phyloP scores from a whole-genome alignment of 2,888 invertebrate species.

The Helobdella robusta region DNA sequence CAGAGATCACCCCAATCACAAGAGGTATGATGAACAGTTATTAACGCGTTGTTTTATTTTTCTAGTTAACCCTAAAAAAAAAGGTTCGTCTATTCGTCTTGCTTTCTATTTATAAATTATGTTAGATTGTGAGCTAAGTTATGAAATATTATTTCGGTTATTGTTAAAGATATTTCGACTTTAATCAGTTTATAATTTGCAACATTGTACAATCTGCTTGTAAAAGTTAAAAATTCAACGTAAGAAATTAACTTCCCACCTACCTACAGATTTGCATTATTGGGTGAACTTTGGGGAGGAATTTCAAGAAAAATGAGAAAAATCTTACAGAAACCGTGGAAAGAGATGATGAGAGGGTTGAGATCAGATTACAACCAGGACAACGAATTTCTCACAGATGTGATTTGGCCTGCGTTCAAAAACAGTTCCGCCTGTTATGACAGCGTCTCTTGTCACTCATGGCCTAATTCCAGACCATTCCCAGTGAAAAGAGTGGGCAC shows the following conservation, averaged over 20 bases:
- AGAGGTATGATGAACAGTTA: not conserved
- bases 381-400: slow-evolving; percentile 29
- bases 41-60: too few relatives aligned
- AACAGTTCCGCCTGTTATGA: slow-evolving; percentile 29
- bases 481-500: slow-evolving; percentile 28
- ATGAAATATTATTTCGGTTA: too few relatives aligned
- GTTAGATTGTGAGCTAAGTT: too few relatives aligned
- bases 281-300: slow-evolving; percentile 32
- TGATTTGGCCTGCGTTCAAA: slow-evolving; percentile 30
- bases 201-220: too few relatives aligned
- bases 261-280: too few relatives aligned
- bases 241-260: not conserved
- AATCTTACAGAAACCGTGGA: slow-evolving; percentile 21
- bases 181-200: too few relatives aligned
- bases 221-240: too few relatives aligned
- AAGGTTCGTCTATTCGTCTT: too few relatives aligned
- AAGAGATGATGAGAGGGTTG: slow-evolving; percentile 30
- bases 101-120: too few relatives aligned
- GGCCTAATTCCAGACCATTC: slow-evolving; percentile 29
- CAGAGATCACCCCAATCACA: slow-evolving; percentile 32
- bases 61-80: too few relatives aligned
- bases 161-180: too few relatives aligned
- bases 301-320: slow-evolving; percentile 25
- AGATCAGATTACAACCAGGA: slow-evolving; percentile 27
- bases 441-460: slow-evolving; percentile 30